Evolutionary conservation across 2,113 vertebrate species (phyloP), one percentile per base, ranked within the genome.

Genomic region (Trematomus loennbergii): DNA sequence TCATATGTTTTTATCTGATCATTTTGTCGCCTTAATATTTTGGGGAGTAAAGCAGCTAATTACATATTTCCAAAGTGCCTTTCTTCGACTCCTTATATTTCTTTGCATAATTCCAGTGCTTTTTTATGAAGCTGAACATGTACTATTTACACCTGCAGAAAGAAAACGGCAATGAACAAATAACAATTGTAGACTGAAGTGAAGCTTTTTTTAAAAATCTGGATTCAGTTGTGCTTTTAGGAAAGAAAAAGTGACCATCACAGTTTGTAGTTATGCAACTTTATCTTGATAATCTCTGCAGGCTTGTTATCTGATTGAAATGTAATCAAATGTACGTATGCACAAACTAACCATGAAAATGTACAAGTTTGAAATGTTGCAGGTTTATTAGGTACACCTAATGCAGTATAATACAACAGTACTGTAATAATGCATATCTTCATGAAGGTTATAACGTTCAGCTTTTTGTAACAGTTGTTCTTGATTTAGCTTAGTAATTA

Each of bases 231-330:
- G 17, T 62, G 29, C 20, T 82, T 62, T 49, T 54, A 3, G 18
- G 15, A 36, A 33, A 54, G 12, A 55, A 17, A 11, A 57, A 46
- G 20, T 43, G 5, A 2, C 65, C 3, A 3, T 48, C 50, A n/a
- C 25, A 50, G 18, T 54, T 61, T 73, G 13, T 58, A 49, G 46
- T n/a, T 29, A 8, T 4, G 8, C n/a, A 62, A 16, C 3, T 22
- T 53, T 25, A 70, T 58, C 81, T 69, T 53, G 25, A 68, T 83
- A 45, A 64, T 57, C 50, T 13, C 10, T 15, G 16, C 48, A n/a
- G 49, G 9, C 22, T 73, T 57, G 12, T 12, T 40, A 60, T 67
- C 55, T 52, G n/a, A 58, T 57, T 46, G 12, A n/a, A 29, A 60
- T 20, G 25, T 40, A 69, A 46, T 75, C n/a, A 5, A 46, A 71